Base-by-base conservation (phyloP, 2,113 vertebrate species). In the Mus pahari region DNA sequence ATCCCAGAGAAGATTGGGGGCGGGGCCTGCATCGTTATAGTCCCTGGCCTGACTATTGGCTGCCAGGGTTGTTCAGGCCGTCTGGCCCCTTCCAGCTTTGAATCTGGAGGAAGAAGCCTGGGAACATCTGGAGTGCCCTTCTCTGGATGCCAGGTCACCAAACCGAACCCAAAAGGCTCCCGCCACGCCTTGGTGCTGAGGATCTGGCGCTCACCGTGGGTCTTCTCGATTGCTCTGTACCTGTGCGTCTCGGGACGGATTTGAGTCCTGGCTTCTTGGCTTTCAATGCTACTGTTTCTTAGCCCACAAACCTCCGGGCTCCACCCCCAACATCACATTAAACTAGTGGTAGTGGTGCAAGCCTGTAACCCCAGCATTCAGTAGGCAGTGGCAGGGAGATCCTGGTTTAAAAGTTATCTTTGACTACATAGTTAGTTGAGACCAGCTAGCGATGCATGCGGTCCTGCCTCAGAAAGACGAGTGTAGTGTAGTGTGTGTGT, bases 131-230 rank as follows among this genome's bases (percentile, higher is more conserved):
- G 14, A 77, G 13, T 1, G 0, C 24, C 0, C 1, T 3, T 1
- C 53, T 68, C 1, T 33, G 3, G 24, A 7, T 10, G 8, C 13
- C 0, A 0, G 7, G 1, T 4, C 0, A 5, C 5, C 8, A 16
- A 71, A 20, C 14, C 0, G 3, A 33, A n/a, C 31, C 74, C 12
- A 10, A 33, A n/a, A 7, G 22, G 14, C 28, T 7, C 16, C 24
- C 17, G 6, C 42, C 19, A 36, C 26, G 20, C n/a, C 12, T 82
- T 11, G 26, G 45, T 28, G 0, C 8, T 45, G 1, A 71, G 20
- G 13, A 28, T 89, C 45, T 82, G 77, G 19, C 33, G 79, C 70
- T 91, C 39, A 45, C n/a, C 10, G 13, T 0, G 10, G 17, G 53
- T 81, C 2, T 83, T 83, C 12, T 7, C 33, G 20, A 60, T 60